Evolutionary conservation across 2,797 vertebrate species (phyloP).

Genomic region (Rallus crepitans): DNA sequence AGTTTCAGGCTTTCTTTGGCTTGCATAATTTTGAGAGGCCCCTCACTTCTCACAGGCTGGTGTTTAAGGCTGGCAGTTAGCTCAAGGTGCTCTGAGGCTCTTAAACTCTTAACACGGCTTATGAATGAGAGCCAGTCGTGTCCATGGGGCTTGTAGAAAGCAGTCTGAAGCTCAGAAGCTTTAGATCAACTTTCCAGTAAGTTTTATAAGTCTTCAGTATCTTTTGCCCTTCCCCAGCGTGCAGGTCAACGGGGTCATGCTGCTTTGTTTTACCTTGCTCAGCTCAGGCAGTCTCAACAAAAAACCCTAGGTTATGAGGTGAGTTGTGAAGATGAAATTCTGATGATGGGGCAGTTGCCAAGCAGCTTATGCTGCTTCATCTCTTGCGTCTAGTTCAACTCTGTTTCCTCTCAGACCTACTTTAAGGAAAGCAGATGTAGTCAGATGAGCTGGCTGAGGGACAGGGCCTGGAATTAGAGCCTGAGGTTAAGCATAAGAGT

Average conservation of each 20-base stretch:
- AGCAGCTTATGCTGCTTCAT: neutral
- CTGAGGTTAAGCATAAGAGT: neutral
- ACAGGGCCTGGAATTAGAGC: neutral
- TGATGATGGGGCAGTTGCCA: neutral
- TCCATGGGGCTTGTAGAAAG: neutral
- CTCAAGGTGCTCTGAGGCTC: neutral
- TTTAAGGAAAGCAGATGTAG: neutral
- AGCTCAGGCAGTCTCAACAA: neutral
- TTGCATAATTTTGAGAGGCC: neutral
- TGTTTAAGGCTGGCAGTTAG: neutral
- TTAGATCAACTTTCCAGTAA: neutral
- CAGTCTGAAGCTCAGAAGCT: neutral
- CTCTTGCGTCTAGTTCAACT: neutral
- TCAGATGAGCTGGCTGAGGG: neutral
- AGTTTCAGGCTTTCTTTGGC: conserved; percentile 3
- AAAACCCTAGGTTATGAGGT: neutral
- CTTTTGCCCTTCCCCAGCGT: neutral
- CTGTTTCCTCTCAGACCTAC: neutral
- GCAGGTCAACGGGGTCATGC: neutral
- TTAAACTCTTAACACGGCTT: neutral
- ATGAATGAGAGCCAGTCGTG: neutral
- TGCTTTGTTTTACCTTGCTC: neutral
- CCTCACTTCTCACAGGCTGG: neutral
- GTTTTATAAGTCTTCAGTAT: neutral
- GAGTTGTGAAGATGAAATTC: neutral